Conservation (phyloP, 2,888 invertebrate genomes). For the Seira musarum region DNA sequence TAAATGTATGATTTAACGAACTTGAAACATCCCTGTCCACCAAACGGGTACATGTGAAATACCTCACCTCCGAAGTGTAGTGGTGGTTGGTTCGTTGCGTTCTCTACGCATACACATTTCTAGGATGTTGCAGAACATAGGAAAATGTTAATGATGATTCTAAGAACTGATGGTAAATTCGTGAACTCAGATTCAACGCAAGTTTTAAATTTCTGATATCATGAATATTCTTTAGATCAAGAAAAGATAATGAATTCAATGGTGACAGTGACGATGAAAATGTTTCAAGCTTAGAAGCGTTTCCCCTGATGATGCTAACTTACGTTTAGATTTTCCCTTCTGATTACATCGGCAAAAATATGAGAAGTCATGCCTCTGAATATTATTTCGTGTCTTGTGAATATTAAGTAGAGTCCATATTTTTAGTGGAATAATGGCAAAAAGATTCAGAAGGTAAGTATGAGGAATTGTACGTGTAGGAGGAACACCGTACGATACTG, state of each 20-base stretch:
- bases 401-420: conserved; percentile 3
- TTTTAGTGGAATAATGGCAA: not conserved
- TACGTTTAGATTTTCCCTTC: not conserved
- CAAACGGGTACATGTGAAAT: not conserved
- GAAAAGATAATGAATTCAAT: conserved; percentile 44
- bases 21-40: conserved; percentile 21
- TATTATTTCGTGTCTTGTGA: conserved; percentile 2
- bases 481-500: conserved; percentile 1
- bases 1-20: conserved; percentile 37
- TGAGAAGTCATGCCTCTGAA: conserved; percentile 10
- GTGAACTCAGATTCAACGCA: conserved; percentile 46
- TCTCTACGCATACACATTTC: too few relatives aligned
- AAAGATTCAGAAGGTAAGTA: too few relatives aligned
- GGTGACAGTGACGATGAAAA: conserved; percentile 12
- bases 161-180: conserved; percentile 1
- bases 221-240: not conserved
- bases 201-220: not conserved
- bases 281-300: not conserved
- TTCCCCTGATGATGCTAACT: not conserved
- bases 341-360: not conserved
- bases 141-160: too few relatives aligned
- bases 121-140: too few relatives aligned
- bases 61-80: not conserved
- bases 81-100: too few relatives aligned
- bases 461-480: not conserved